These are phyloP conservation scores for Drosophila robusta DNA, from an alignment of 2,888 invertebrate genomes.

Conservation along the genomic window DNA sequence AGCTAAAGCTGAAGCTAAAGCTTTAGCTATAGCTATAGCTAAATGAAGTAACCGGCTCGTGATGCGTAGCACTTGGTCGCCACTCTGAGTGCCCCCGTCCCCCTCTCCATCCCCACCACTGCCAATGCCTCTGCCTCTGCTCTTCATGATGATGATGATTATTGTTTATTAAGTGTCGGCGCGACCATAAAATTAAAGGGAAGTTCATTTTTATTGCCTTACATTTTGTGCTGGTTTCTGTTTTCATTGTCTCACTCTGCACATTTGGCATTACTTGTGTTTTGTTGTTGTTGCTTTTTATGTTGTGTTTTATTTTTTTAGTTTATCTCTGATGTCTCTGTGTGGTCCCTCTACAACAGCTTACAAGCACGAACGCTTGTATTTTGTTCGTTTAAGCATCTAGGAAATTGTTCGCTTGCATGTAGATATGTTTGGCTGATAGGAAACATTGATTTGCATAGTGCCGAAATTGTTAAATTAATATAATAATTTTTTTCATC, in stretches of 20 bases:
- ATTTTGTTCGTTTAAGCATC: conserved; percentile 9
- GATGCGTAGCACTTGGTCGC: conserved; percentile 58
- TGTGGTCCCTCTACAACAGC: conserved; percentile 58
- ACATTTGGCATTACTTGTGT: conserved; percentile 28
- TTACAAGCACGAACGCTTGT: conserved; percentile 17
- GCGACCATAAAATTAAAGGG: conserved; percentile 79
- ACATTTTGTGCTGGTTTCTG: conserved; percentile 58
- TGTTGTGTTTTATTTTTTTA: conserved; percentile 9
- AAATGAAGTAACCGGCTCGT: conserved; percentile 33
- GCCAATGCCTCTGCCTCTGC: conserved; percentile 27
- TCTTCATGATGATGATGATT: conserved; percentile 52
- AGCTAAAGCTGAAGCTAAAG: background rate
- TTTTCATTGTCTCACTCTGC: conserved; percentile 25
- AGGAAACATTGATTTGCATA: conserved; percentile 10
- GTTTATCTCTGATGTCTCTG: conserved; percentile 51
- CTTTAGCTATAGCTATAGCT: background rate
- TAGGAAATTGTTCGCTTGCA: conserved; percentile 5
- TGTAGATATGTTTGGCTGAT: conserved; percentile 13
- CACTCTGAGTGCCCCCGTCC: background rate
- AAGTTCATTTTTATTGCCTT: conserved; percentile 73
- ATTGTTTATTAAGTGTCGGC: conserved; percentile 82
- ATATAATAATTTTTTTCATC: background rate
- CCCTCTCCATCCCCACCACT: conserved; percentile 3
- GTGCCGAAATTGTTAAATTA: background rate
- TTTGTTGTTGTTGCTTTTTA: conserved; percentile 7